phyloP scores from a whole-genome alignment of 2,797 vertebrate genomes.

The Sylvia borin region DNA sequence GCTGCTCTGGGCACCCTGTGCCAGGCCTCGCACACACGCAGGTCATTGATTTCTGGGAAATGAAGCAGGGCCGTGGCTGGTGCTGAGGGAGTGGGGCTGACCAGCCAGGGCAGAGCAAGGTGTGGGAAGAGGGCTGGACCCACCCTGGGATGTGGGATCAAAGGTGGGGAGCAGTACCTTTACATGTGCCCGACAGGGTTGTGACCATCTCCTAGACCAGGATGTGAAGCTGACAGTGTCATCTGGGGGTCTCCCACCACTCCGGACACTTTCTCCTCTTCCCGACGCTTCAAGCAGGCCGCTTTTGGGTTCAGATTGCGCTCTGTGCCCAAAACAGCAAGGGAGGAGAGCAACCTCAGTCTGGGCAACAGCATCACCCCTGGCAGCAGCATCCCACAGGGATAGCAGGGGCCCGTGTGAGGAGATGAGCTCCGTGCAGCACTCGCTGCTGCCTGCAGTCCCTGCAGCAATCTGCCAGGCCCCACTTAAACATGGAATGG shows the following conservation, averaged over 20 bases:
- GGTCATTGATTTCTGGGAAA: background rate
- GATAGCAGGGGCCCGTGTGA: background rate
- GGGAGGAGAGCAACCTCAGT: constrained; percentile 22
- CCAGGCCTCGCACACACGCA: background rate
- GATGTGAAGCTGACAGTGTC: constrained; percentile 91
- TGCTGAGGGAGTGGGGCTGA: background rate
- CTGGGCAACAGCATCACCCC: background rate
- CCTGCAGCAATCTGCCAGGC: background rate
- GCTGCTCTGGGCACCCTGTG: background rate
- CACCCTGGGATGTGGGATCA: background rate
- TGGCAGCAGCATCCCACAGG: background rate
- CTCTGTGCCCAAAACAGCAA: constrained; percentile 77
- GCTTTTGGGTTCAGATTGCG: constrained; percentile 99
- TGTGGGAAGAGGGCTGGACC: accelerated
- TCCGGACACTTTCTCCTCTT: constrained; percentile 97
- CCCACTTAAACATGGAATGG: background rate
- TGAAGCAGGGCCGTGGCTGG: background rate
- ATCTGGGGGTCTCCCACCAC: constrained; percentile 93
- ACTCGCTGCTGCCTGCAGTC: background rate
- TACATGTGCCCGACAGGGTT: constrained; percentile 96
- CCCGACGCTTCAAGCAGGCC: constrained; percentile 96
- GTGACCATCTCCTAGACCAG: constrained; percentile 91
- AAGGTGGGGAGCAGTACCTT: background rate
- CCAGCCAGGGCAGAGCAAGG: background rate
- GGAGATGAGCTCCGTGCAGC: background rate